Conservation (phyloP, 2,113 vertebrate genomes). For the Rhagologus leucostigma region DNA sequence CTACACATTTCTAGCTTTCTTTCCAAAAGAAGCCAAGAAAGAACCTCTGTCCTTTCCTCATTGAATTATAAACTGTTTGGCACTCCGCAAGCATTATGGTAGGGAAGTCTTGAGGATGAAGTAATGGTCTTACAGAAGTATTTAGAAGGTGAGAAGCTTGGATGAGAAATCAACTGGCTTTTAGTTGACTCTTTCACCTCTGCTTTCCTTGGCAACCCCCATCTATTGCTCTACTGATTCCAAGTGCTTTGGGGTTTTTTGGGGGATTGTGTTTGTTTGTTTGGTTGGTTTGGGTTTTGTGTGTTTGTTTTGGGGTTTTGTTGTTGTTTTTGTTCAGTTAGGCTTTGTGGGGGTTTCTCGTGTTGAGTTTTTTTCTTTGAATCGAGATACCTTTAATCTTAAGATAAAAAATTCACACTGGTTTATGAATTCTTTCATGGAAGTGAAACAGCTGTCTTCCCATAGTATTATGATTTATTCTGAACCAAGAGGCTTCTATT, state of each 20-base stretch:
- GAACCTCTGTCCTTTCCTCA: background rate
- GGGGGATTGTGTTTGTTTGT: fast-evolving
- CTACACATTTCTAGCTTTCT: background rate
- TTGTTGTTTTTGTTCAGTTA: background rate
- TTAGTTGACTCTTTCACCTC: background rate
- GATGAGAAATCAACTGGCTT: background rate
- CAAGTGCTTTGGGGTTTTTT: background rate
- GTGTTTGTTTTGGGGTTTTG: background rate
- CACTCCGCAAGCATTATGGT: background rate
- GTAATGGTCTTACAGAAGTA: background rate
- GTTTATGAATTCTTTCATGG: background rate
- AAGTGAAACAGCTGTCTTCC: background rate
- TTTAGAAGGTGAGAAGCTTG: background rate
- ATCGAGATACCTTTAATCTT: background rate
- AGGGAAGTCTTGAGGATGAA: background rate
- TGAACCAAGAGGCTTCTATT: background rate
- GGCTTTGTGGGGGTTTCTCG: background rate
- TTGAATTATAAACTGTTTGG: background rate
- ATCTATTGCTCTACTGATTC: background rate
- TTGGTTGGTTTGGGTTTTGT: background rate
- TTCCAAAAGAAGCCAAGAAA: background rate
- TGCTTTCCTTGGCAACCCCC: background rate
- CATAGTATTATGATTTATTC: background rate
- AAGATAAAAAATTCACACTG: background rate
- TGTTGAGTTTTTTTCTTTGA: background rate